A percentile compares a stretch with the other conserved stretches of the same genome.
Evolutionary conservation across 2,888 invertebrate species (phyloP).

Genomic region (Xanthorhoe spadicearia): DNA sequence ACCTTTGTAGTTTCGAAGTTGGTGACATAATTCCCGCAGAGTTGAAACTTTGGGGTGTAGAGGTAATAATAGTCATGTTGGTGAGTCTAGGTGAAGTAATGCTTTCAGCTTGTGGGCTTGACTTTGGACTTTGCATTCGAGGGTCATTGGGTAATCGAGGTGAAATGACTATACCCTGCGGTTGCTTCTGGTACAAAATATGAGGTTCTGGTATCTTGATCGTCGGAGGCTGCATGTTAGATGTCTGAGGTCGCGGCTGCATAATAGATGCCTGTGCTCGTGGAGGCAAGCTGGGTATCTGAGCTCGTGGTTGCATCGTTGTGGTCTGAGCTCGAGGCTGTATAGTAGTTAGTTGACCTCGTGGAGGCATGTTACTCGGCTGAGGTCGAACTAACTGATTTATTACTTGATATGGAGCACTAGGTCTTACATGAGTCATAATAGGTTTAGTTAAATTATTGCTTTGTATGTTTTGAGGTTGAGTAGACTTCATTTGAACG

Average conservation of each 20-base stretch:
- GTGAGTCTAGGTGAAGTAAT: slow-evolving; percentile 71
- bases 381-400: slow-evolving; percentile 73
- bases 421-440: slow-evolving; percentile 64
- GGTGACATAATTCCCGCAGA: slow-evolving; percentile 70
- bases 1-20: slow-evolving; percentile 70
- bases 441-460: slow-evolving; percentile 67
- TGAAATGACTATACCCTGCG: slow-evolving; percentile 76
- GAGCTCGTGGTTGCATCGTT: slow-evolving; percentile 74
- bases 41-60: slow-evolving; percentile 70
- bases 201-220: slow-evolving; percentile 87
- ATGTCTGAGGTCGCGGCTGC: slow-evolving; percentile 58
- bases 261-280: slow-evolving; percentile 66
- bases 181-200: slow-evolving; percentile 73
- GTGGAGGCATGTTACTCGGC: slow-evolving; percentile 73
- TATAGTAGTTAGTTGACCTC: slow-evolving; percentile 65
- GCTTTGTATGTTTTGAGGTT: slow-evolving; percentile 60
- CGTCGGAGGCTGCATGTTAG: slow-evolving; percentile 86
- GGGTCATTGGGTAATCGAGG: slow-evolving; percentile 73
- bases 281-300: slow-evolving; percentile 73
- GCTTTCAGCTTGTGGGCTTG: slow-evolving; percentile 65
- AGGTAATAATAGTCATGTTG: slow-evolving; percentile 72
- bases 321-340: slow-evolving; percentile 49
- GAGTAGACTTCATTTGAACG: slow-evolving; percentile 72
- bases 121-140: slow-evolving; percentile 75
- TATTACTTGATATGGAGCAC: slow-evolving; percentile 76